Conservation (phyloP, 2,113 vertebrate species). For the Origma solitaria region DNA sequence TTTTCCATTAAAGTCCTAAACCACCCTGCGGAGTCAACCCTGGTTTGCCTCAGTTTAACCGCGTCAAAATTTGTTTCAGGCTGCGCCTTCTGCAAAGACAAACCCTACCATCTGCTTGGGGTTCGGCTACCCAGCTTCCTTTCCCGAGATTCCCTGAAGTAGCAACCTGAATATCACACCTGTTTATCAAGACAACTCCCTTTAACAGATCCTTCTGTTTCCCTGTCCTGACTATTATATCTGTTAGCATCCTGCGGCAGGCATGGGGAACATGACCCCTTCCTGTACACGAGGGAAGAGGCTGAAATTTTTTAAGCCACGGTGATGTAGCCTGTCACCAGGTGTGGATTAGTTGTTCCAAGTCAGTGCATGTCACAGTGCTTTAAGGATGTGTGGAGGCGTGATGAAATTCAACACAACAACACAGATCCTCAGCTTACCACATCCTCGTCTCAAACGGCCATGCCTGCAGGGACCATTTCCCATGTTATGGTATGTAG, state of each 20-base stretch:
- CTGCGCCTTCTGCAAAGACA: constrained; percentile 11
- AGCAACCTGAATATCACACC: constrained; percentile 54
- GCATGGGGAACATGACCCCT: constrained; percentile 9
- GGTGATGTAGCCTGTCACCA: constrained; percentile 14
- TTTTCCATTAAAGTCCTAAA: background rate
- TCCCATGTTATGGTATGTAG: background rate
- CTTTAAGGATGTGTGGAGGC: constrained; percentile 20
- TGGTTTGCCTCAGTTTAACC: background rate
- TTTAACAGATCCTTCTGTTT: constrained; percentile 41
- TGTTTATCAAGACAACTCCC: constrained; percentile 58
- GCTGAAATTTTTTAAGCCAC: constrained; percentile 21
- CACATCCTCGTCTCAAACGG: constrained; percentile 13
- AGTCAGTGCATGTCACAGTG: constrained; percentile 4
- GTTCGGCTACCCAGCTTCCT: background rate
- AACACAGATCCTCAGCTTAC: background rate
- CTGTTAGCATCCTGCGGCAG: constrained; percentile 17
- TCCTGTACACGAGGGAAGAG: background rate
- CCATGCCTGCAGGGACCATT: constrained; percentile 35
- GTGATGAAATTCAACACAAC: constrained; percentile 32
- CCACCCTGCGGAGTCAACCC: background rate
- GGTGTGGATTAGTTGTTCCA: constrained; percentile 38
- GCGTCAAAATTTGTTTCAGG: background rate
- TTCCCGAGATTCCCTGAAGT: constrained; percentile 22
- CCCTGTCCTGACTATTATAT: constrained; percentile 41
- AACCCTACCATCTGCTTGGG: constrained; percentile 38